These are phyloP conservation scores for Pseudococcus jackbeardsleyi DNA, from an alignment of 2,888 invertebrate genomes.

Conservation along the genomic window DNA sequence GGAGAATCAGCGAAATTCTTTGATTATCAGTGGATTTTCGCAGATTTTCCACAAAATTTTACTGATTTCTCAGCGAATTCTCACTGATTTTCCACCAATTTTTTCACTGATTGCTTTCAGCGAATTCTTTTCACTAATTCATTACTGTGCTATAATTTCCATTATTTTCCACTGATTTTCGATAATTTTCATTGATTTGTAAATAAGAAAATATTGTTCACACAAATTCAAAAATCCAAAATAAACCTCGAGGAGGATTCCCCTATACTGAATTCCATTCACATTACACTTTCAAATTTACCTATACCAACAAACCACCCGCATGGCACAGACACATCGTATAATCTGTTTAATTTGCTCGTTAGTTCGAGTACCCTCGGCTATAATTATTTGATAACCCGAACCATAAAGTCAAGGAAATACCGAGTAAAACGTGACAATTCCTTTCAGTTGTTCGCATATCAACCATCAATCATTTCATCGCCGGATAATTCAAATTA, in stretches of 20 bases:
- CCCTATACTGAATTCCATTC: background rate
- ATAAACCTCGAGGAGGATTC: background rate
- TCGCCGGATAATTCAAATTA: background rate
- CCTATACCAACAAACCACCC: background rate
- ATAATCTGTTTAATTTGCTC: background rate
- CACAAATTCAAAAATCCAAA: too few species aligned
- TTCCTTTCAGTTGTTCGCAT: background rate
- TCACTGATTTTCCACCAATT: too few species aligned
- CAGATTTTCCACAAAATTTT: too few species aligned
- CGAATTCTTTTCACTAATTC: too few species aligned
- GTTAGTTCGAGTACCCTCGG: background rate
- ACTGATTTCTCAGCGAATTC: too few species aligned
- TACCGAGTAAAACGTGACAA: slow-evolving; percentile 12
- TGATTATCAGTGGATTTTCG: too few species aligned
- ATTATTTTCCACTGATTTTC: too few species aligned
- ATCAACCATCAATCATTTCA: background rate
- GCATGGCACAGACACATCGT: background rate
- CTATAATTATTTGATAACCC: background rate
- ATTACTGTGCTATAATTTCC: too few species aligned
- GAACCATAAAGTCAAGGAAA: slow-evolving; percentile 26
- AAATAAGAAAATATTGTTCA: too few species aligned
- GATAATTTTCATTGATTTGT: too few species aligned
- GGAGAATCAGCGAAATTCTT: too few species aligned
- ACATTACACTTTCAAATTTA: background rate
- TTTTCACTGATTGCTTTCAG: too few species aligned